phyloP scores from a whole-genome alignment of 1,140 invertebrate species.

The Anoplophora glabripennis region DNA sequence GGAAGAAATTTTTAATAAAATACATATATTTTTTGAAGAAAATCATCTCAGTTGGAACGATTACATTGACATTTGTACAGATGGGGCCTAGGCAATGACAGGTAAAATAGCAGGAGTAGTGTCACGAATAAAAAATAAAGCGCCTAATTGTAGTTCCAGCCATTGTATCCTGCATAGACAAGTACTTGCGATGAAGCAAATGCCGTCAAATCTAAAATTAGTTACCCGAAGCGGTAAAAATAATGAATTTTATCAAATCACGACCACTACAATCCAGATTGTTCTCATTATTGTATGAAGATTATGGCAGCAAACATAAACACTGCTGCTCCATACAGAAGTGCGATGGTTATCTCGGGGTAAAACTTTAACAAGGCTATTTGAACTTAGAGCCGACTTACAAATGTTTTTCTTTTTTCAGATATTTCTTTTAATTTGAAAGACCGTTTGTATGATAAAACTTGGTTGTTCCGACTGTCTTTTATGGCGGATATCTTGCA shows the following conservation, averaged over 20 bases:
- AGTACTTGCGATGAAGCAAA: constrained; percentile 27
- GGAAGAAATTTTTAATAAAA: constrained; percentile 36
- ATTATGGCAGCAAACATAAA: constrained; percentile 30
- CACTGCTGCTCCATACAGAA: constrained; percentile 27
- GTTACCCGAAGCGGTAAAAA: constrained; percentile 24
- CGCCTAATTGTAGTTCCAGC: constrained; percentile 39
- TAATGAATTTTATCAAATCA: constrained; percentile 11
- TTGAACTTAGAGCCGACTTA: constrained; percentile 24
- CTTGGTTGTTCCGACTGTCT: constrained; percentile 10
- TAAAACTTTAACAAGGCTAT: constrained; percentile 7
- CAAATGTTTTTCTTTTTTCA: constrained; percentile 25
- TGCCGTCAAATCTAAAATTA: constrained; percentile 23
- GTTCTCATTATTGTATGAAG: constrained; percentile 26
- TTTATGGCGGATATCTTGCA: constrained; percentile 15
- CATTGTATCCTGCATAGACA: constrained; percentile 46
- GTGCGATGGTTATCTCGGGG: constrained; percentile 13
- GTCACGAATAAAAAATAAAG: constrained; percentile 40
- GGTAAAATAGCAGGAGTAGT: constrained; percentile 43
- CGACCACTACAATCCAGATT: constrained; percentile 23
- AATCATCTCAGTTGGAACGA: constrained; percentile 36
- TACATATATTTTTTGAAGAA: constrained; percentile 37
- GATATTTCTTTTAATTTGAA: constrained; percentile 22
- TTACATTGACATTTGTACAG: constrained; percentile 47
- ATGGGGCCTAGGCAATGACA: constrained; percentile 47
- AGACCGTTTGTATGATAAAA: constrained; percentile 3